phyloP scores from a whole-genome alignment of 2,888 invertebrate species.

The Cantharis flavilabris region DNA sequence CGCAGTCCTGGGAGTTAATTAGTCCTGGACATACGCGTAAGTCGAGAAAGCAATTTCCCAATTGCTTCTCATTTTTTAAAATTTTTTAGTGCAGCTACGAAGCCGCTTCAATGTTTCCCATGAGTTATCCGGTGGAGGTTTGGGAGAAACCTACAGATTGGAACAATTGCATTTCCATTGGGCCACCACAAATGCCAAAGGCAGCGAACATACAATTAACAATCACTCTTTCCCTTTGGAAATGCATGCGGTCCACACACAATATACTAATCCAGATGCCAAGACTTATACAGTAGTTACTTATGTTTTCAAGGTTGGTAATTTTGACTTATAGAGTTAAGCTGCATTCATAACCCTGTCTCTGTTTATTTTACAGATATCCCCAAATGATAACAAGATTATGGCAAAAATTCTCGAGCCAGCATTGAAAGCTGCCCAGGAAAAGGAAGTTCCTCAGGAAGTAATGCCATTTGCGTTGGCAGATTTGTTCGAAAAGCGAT shows the following conservation, averaged over 20 bases:
- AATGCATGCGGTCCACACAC: constrained; percentile 18
- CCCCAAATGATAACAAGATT: not conserved
- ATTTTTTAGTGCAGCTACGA: constrained; percentile 9
- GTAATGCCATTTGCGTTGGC: not conserved
- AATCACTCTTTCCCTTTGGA: constrained; percentile 9
- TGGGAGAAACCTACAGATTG: constrained; percentile 9
- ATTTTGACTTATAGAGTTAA: too few relatives aligned
- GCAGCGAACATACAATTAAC: constrained; percentile 21
- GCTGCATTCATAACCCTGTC: too few relatives aligned
- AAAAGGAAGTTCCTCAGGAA: not conserved
- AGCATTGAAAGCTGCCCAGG: not conserved
- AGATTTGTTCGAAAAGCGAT: not conserved
- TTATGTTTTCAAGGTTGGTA: not conserved
- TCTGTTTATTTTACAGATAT: not conserved
- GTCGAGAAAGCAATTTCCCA: not conserved
- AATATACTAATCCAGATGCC: not conserved
- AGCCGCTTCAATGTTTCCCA: not conserved
- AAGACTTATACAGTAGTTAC: not conserved
- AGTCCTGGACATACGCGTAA: constrained; percentile 14
- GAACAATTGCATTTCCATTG: constrained; percentile 22
- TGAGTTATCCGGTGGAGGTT: not conserved
- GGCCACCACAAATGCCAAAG: constrained; percentile 5
- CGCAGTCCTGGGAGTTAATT: not conserved
- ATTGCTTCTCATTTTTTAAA: not conserved
- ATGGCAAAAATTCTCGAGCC: not conserved